Evolutionary conservation across 2,888 invertebrate genomes (phyloP).

Genomic region (Dichetophora obliterata): DNA sequence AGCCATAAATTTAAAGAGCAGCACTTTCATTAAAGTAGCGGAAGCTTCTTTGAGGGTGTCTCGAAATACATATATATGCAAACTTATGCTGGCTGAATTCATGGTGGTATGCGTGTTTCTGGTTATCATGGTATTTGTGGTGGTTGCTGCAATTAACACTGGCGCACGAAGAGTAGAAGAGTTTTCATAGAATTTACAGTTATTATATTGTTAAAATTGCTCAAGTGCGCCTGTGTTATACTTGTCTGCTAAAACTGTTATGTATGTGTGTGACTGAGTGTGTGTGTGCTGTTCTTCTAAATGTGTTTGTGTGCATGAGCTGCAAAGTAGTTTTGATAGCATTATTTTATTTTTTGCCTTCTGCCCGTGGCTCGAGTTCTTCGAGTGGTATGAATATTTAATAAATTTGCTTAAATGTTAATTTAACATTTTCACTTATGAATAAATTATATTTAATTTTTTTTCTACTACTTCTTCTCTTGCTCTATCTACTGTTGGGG

Average conservation of each 20-base stretch:
- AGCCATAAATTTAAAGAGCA: not conserved
- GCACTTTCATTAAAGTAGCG: not conserved
- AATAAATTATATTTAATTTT: slow-evolving; percentile 26
- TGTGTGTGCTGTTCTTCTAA: not conserved
- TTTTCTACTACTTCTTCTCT: not conserved
- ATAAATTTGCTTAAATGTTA: slow-evolving; percentile 22
- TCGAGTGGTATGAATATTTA: slow-evolving; percentile 32
- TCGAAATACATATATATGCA: not conserved
- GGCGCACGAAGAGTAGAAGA: not conserved
- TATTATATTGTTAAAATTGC: slow-evolving; percentile 29
- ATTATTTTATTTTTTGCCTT: not conserved
- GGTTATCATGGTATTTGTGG: not conserved
- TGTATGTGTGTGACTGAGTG: not conserved
- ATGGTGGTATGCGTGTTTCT: not conserved
- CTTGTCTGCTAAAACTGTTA: not conserved
- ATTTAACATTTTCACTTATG: slow-evolving; percentile 6
- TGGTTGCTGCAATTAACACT: slow-evolving; percentile 31
- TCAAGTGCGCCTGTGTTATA: slow-evolving; percentile 1
- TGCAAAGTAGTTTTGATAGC: not conserved
- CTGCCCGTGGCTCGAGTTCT: not conserved
- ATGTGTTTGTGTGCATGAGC: not conserved
- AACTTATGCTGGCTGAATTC: not conserved
- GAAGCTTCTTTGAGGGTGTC: not conserved
- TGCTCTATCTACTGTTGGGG: too few relatives aligned
- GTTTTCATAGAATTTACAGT: slow-evolving; percentile 32